Conservation (phyloP, 2,113 vertebrate genomes). For the Neofelis nebulosa region DNA sequence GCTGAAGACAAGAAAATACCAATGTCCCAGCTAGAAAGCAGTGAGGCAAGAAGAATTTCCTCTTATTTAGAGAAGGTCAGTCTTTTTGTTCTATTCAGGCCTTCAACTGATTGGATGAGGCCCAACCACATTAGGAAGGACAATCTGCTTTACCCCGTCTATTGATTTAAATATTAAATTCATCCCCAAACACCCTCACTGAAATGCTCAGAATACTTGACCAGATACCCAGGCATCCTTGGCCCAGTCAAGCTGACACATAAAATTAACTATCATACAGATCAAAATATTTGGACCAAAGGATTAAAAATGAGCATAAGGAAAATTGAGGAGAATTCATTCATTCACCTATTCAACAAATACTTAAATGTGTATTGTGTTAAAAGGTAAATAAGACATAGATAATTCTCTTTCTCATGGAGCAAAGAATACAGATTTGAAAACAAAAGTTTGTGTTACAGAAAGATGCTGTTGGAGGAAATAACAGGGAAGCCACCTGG, state of each 20-base stretch:
- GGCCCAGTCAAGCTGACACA: not conserved
- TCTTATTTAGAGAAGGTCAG: not conserved
- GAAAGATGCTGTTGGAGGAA: not conserved
- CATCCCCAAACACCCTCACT: not conserved
- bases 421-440: not conserved
- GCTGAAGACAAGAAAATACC: not conserved
- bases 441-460: not conserved
- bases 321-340: not conserved
- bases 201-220: not conserved
- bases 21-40: not conserved
- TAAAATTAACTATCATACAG: not conserved
- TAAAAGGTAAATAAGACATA: not conserved
- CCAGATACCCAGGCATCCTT: not conserved
- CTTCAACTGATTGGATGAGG: not conserved
- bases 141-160: not conserved
- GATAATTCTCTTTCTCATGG: not conserved
- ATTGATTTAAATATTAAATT: not conserved
- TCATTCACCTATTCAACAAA: not conserved
- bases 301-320: not conserved
- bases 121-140: not conserved
- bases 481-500: not conserved
- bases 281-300: not conserved
- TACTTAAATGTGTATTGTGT: not conserved
- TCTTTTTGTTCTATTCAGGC: not conserved
- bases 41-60: not conserved